Evolutionary conservation across 2,888 invertebrate species (phyloP), one percentile per base, ranked within the genome.

Genomic region (Epiblema foenella): DNA sequence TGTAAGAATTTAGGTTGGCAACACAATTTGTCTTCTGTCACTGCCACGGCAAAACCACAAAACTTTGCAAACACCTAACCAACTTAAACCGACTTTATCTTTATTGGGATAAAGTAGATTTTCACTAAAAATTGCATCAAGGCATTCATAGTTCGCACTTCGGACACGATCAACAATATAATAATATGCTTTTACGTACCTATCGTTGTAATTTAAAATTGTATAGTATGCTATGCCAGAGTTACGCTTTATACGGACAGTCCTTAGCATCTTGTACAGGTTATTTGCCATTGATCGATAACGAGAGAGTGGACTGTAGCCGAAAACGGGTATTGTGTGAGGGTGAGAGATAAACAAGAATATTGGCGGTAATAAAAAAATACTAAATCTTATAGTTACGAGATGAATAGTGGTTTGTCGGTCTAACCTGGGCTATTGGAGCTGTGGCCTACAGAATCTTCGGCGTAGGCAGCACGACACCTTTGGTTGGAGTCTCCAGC

Each of bases 41-140:
- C 15, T 56, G 9, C 12, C 29, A 29, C 29, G 24, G n/a, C 5
- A 17, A 51, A 51, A 18, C 0, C 15, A 7, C 1, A 17, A 18
- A 51, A 18, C 0, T 29, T 29, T 29, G n/a, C 12, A 54, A 12
- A 1, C 20, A 5, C 24, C 24, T 20, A 15, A 54, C 20, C 2
- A 24, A 24, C 24, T 12, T 1, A 56, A 56, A 29, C n/a, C 15
- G 9, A 29, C 29, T 56, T n/a, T 56, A 56, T 56, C 1, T 1
- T 2, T 8, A 0, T 0, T 2, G 0, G 0, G 0, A 15, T 56
- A 29, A 29, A 56, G 54, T 7, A 0, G 8, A 15, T 29, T 29
- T 7, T 29, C 8, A n/a, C n/a, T 12, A 12, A 46, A 46, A 46
- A 7, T n/a, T 46, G 42, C 7, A n/a, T 46, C 15, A 46, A 3